A percentile compares a stretch with the other conserved stretches of the same genome.
These are phyloP conservation scores for Watsonalla binaria DNA, from an alignment of 2,888 invertebrate species.

Conservation along the genomic window DNA sequence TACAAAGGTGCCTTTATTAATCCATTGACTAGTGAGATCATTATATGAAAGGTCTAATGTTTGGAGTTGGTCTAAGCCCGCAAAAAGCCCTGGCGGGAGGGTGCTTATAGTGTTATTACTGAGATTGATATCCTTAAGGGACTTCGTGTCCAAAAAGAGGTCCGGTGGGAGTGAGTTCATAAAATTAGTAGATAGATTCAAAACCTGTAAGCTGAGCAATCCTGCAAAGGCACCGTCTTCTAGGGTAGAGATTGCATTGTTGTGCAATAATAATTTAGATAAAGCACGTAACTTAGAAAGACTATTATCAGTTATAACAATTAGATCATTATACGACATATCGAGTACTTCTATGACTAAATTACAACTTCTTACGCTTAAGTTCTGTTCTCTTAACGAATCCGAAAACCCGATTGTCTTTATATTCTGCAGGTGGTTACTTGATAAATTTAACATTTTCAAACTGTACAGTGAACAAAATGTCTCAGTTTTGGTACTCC, in stretches of 20 bases:
- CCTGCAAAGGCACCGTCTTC: constrained; percentile 86
- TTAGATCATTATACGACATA: constrained; percentile 85
- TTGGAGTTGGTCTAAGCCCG: constrained; percentile 84
- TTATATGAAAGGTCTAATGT: constrained; percentile 85
- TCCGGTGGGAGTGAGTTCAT: constrained; percentile 86
- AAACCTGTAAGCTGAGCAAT: constrained; percentile 81
- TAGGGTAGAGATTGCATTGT: constrained; percentile 86
- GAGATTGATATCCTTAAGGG: constrained; percentile 83
- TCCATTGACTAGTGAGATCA: constrained; percentile 85
- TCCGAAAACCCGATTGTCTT: constrained; percentile 86
- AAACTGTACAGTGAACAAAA: constrained; percentile 86
- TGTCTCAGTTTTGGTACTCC: constrained; percentile 84
- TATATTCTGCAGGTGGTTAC: constrained; percentile 88
- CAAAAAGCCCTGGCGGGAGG: constrained; percentile 85
- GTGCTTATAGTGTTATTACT: constrained; percentile 87
- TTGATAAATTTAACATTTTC: constrained; percentile 83
- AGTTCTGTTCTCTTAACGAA: constrained; percentile 77
- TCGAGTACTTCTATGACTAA: constrained; percentile 84
- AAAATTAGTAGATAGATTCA: constrained; percentile 89
- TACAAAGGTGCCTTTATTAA: constrained; percentile 86
- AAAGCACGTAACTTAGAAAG: constrained; percentile 84
- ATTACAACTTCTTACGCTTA: constrained; percentile 82
- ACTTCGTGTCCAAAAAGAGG: constrained; percentile 82
- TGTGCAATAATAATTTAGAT: constrained; percentile 83
- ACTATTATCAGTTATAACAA: constrained; percentile 83